phyloP scores from a whole-genome alignment of 2,888 invertebrate species.

The Suillia variegata region DNA sequence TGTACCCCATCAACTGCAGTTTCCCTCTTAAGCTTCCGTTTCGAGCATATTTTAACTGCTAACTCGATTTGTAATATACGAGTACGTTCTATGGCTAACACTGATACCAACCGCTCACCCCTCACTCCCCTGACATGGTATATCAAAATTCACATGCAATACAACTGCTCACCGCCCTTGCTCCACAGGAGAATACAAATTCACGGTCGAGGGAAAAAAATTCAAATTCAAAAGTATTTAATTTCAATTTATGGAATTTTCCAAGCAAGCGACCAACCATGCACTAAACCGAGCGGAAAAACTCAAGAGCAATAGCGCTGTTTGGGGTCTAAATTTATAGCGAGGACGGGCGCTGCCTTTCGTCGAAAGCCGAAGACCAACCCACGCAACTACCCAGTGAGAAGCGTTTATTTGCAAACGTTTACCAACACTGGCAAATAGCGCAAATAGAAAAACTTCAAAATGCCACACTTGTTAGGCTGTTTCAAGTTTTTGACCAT shows the following conservation, averaged over 20 bases:
- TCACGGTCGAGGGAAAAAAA: neutral
- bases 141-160: too few relatives aligned
- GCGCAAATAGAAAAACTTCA: neutral
- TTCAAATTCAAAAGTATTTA: conserved; percentile 30
- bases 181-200: conserved; percentile 3
- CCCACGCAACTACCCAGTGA: neutral
- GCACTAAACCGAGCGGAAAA: conserved; percentile 13
- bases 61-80: neutral
- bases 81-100: too few relatives aligned
- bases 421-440: conserved; percentile 1
- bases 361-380: neutral
- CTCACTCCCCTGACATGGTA: neutral
- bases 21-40: too few relatives aligned
- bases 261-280: conserved; percentile 13
- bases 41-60: neutral
- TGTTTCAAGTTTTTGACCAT: too few relatives aligned
- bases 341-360: neutral
- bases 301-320: conserved; percentile 15
- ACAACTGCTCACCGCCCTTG: too few relatives aligned
- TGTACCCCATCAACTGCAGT: too few relatives aligned
- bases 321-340: neutral
- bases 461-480: too few relatives aligned
- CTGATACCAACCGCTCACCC: neutral
- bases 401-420: conserved; percentile 12
- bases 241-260: conserved; percentile 29